A percentile compares a stretch with the other conserved stretches of the same genome.
Evolutionary conservation across 2,113 vertebrate genomes (phyloP).

Genomic region (Ceratotherium simum): DNA sequence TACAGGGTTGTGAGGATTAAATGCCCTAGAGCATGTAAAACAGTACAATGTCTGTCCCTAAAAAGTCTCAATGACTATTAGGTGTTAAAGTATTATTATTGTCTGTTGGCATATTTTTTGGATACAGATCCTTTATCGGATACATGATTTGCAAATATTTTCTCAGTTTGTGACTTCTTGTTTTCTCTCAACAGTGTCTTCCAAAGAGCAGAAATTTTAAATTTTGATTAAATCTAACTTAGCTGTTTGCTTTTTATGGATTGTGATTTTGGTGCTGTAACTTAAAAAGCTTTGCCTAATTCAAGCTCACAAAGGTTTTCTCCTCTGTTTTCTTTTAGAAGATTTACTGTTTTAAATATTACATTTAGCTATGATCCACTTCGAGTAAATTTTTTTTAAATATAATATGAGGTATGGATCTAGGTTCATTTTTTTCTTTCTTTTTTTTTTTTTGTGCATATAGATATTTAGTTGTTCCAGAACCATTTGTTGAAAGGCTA

Average conservation of each 20-base stretch:
- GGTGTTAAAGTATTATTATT: neutral
- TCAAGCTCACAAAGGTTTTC: neutral
- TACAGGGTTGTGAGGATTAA: neutral
- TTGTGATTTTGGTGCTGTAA: neutral
- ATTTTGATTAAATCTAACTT: neutral
- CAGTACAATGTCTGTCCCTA: neutral
- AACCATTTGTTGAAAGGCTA: neutral
- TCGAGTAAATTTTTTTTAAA: neutral
- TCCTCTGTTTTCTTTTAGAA: neutral
- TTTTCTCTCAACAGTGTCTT: constrained; percentile 24
- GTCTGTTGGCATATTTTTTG: neutral
- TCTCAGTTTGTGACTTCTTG: neutral
- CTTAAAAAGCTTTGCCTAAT: neutral
- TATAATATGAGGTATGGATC: neutral
- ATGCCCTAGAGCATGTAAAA: neutral
- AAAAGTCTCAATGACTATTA: neutral
- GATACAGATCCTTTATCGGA: neutral
- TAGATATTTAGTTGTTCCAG: neutral
- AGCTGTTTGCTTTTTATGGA: neutral
- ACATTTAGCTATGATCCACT: neutral
- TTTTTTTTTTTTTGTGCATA: neutral
- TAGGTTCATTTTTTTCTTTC: neutral
- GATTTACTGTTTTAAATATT: neutral
- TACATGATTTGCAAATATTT: neutral
- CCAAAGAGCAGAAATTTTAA: neutral